Evolutionary conservation across 2,797 vertebrate species (phyloP), one percentile per base, ranked within the genome.

Genomic region (Anomalospiza imberbis): DNA sequence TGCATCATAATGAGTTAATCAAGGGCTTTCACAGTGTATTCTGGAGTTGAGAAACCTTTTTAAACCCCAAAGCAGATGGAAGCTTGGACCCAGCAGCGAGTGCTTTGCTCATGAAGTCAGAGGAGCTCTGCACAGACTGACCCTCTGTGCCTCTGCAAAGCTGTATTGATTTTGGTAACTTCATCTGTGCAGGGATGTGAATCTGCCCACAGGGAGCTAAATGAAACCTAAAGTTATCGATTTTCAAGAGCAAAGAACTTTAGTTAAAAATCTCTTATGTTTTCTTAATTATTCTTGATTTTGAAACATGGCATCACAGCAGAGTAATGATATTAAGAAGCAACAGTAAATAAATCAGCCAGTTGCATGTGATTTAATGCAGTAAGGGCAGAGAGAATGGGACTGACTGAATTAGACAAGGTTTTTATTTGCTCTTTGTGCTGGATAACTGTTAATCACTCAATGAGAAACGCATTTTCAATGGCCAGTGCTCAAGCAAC

Each of bases 101-200:
- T 93, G 94, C 77, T 93, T 96, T 91, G 48, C 85, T 84, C 66
- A 76, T 91, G 89, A 95, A 92, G 91, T 93, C 91, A 95, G 91
- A 94, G 82, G 65, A 91, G 87, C 82, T 73, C 73, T 70, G 91
- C 82, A 88, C 79, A 74, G 65, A 21, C 87, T 85, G 91, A 95
- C 72, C 66, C 66, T 54, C 57, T 29, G 58, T 70, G 92, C 91
- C 85, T 91, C 85, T 51, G 79, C 88, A 89, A 93, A 86, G 83
- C 91, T 88, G 62, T 92, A 85, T 95, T 93, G 94, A 94, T 95
- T 93, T 90, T 83, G 60, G 82, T 95, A 94, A 95, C 89, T 95
- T 93, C 91, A 95, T 94, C 94, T 92, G 87, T 88, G 82, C 76
- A 63, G 89, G 76, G 82, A 76, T 78, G 74, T 86, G 82, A 91